Evolutionary conservation across 2,888 invertebrate genomes (phyloP).

Genomic region (Altica lythri): DNA sequence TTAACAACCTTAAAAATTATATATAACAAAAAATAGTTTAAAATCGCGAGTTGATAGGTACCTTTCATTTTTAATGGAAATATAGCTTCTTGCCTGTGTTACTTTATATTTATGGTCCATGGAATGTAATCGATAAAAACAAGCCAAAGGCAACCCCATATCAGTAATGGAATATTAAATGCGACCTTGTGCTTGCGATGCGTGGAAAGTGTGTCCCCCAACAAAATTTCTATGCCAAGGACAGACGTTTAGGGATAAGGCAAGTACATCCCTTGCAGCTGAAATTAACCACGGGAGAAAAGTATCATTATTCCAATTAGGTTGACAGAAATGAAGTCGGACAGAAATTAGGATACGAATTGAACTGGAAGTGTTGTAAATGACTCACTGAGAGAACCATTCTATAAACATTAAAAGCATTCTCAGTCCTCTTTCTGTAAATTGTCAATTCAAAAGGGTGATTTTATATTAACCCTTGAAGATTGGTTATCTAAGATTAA

Average conservation of each 20-base stretch:
- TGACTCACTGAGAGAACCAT: conserved; percentile 14
- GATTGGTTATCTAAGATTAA: no score
- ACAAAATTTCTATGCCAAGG: conserved; percentile 31
- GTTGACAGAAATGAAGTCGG: conserved; percentile 22
- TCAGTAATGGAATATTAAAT: conserved; percentile 31
- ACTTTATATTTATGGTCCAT: conserved; percentile 14
- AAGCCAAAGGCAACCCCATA: conserved; percentile 25
- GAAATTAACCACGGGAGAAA: conserved; percentile 25
- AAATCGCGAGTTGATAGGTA: no score
- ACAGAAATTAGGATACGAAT: conserved; percentile 26
- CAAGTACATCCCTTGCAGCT: conserved; percentile 18
- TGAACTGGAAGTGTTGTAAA: conserved; percentile 19
- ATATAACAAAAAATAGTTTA: no score
- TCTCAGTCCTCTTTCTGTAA: background rate
- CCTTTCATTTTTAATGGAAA: no score
- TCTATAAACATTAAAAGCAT: conserved; percentile 13
- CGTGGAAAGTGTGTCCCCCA: conserved; percentile 29
- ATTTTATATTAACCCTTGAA: conserved; percentile 7
- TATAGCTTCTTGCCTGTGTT: no score
- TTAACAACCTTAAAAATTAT: no score
- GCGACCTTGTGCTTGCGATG: conserved; percentile 25
- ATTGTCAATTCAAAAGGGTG: conserved; percentile 15
- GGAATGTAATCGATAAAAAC: conserved; percentile 24
- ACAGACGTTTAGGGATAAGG: conserved; percentile 27
- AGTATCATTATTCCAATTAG: conserved; percentile 31